phyloP scores from a whole-genome alignment of 1,140 invertebrate species.

The Drosophila nebulosa region DNA sequence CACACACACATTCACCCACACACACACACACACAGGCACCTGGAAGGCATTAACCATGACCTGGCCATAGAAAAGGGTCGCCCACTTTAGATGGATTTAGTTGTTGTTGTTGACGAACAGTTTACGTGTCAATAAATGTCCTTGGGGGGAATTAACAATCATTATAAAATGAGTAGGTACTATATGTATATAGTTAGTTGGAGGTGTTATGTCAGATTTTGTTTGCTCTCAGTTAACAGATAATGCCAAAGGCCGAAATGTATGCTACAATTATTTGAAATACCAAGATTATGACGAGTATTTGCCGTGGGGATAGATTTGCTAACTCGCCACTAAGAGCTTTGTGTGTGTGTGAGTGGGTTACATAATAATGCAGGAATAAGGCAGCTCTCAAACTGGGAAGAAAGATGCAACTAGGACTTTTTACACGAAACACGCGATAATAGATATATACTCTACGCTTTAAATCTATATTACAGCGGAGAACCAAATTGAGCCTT shows the following conservation, averaged over 20 bases:
- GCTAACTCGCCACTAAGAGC: too few relatives aligned
- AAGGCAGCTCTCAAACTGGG: too few relatives aligned
- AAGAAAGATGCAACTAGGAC: too few relatives aligned
- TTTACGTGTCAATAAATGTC: slow-evolving; percentile 52
- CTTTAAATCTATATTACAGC: too few relatives aligned
- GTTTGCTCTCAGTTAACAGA: slow-evolving; percentile 12
- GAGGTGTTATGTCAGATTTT: background rate
- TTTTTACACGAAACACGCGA: too few relatives aligned
- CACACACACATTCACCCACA: background rate
- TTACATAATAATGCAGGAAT: too few relatives aligned
- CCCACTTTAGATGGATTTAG: background rate
- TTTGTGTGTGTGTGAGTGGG: too few relatives aligned
- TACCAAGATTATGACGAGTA: background rate
- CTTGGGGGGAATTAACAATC: slow-evolving; percentile 30
- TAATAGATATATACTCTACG: too few relatives aligned
- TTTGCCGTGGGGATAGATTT: too few relatives aligned
- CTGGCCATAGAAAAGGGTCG: background rate
- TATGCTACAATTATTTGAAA: background rate
- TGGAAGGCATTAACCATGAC: slow-evolving; percentile 25
- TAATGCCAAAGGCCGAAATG: background rate
- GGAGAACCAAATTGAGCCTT: too few relatives aligned
- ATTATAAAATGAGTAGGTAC: slow-evolving; percentile 28
- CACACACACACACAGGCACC: background rate
- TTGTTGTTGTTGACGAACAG: slow-evolving; percentile 31
- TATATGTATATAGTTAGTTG: background rate